phyloP scores from a whole-genome alignment of 2,797 vertebrate species.

The Cheirogaleus major region DNA sequence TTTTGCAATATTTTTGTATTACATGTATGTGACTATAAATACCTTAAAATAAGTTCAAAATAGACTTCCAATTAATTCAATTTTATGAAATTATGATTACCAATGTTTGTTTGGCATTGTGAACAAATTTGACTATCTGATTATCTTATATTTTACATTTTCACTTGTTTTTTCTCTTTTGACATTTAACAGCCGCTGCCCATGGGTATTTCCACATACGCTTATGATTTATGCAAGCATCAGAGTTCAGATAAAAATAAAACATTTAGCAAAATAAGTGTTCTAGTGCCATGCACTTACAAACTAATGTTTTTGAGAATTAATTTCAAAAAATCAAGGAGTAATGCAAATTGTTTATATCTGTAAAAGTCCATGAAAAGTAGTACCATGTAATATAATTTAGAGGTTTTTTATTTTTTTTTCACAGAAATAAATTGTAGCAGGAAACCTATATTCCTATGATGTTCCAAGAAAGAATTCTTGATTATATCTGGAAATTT shows the following conservation, averaged over 20 bases:
- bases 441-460: background rate
- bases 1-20: background rate
- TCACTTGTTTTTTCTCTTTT: background rate
- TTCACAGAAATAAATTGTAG: background rate
- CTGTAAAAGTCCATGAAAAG: background rate
- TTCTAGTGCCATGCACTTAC: background rate
- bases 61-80: background rate
- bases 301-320: background rate
- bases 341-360: background rate
- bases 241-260: conserved; percentile 13
- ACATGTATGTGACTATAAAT: background rate
- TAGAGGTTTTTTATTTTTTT: no score
- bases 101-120: background rate
- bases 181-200: background rate
- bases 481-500: background rate
- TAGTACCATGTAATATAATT: background rate
- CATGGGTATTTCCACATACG: background rate
- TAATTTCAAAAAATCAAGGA: background rate
- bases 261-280: background rate
- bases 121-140: background rate
- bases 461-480: background rate
- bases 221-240: background rate
- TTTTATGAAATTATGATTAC: background rate
- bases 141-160: background rate
- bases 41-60: background rate